Base-by-base conservation (phyloP, 1,140 invertebrate species). In the Bathynomus jamesi region DNA sequence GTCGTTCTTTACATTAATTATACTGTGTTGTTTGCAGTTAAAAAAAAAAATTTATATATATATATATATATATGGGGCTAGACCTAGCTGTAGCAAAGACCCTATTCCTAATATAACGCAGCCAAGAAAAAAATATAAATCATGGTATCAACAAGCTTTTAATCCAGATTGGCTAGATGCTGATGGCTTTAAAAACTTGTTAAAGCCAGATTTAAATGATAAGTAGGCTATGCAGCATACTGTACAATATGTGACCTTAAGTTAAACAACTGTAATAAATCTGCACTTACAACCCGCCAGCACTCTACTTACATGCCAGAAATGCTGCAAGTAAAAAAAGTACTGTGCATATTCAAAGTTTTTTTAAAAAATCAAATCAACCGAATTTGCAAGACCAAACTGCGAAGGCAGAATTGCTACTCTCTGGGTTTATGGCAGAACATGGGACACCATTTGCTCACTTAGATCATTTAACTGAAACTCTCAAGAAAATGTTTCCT, bases 371-470 rank as follows among this genome's bases (percentile, higher is more conserved):
- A 21, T 53, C 46, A 11, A 13, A 53, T 53, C 21, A 11, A 13
- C n/a, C n/a, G n/a, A n/a, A n/a, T n/a, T n/a, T n/a, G n/a, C n/a
- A n/a, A n/a, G 46, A 53, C 11, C 46, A 72, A 68, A 27, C 62
- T 32, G 66, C 65, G 25, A 69, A 28, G 25, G 67, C 65, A 40
- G 71, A 72, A 65, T 5, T 63, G 11, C 25, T 61, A 0, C 21
- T 72, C 63, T n/a, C 66, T 29, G 60, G 2, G 21, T 72, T 68
- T 68, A 17, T 69, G 63, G 70, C 63, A 60, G 64, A 65, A 28
- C 62, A 68, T 21, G 13, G 29, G 4, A 28, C 63, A 13, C 67
- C 71, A 24, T 68, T 40, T 63, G 30, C n/a, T 17, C 65, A 67
- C 28, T 21, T 24, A 31, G 71, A 69, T 21, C 66, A 72, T 29